Base-by-base conservation (phyloP, 2,888 invertebrate genomes). In the Gnatocerus cornutus region DNA sequence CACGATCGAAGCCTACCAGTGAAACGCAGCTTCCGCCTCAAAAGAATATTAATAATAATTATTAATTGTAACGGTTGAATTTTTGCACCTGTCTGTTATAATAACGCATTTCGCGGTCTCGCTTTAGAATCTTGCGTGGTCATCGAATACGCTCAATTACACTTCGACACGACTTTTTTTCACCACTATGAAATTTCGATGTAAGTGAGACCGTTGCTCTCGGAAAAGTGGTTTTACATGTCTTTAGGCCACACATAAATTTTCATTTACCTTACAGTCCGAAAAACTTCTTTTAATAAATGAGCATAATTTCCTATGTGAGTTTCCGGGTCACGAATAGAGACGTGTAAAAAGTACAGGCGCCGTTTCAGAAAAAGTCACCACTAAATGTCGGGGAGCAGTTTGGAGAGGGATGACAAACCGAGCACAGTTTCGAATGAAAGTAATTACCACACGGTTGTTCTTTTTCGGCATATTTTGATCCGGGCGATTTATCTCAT, bases 31-130 rank as follows among this genome's bases (percentile, higher is more conserved):
- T 61, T 61, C 46, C 55, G 55, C 46, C 43, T 48, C 14, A 21
- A 33, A 30, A 33, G 16, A 43, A 41, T 56, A 46, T 46, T 59
- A 59, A 59, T 59, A 59, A 46, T 59, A 27, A 46, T 59, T 59
- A 56, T 63, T 63, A 63, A 43, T 63, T 43, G 53, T 65, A 65
- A 65, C 65, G 45, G 63, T 48, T 41, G 39, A 56, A 39, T 55
- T 68, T 59, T 33, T 66, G 56, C 68, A 68, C 68, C 68, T 68
- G 68, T 39, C 68, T 33, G 62, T 68, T 68, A 67, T 48, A 66
- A 59, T 58, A 48, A 67, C 61, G 45, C 59, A 52, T 65, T 45
- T 52, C 46, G 33, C 45, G 58, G 58, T 29, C 39, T 41, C 41
- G 33, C 33, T 33, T 27, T 14, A 52, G 67, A 67, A 61, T 52